phyloP scores from a whole-genome alignment of 2,113 vertebrate genomes.

The Manacus vitellinus region DNA sequence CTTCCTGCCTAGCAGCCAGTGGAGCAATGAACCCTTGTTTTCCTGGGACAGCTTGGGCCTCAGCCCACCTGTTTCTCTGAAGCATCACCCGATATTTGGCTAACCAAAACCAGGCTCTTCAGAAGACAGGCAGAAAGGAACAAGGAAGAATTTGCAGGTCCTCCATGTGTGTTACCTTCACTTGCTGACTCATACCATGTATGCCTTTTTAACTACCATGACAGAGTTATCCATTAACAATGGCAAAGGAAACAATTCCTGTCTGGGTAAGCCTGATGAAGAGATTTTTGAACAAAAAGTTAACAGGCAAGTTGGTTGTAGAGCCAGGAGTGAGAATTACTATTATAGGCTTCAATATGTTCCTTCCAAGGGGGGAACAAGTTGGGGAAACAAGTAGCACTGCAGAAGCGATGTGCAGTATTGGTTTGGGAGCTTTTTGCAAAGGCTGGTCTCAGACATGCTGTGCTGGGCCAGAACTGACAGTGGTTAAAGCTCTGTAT shows the following conservation, averaged over 20 bases:
- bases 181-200: neutral
- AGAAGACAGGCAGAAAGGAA: neutral
- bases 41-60: neutral
- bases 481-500: neutral
- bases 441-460: neutral
- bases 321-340: neutral
- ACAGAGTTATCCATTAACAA: slow-evolving; percentile 11
- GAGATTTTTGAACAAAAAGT: neutral
- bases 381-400: neutral
- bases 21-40: neutral
- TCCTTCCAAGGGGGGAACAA: neutral
- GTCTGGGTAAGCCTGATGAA: neutral
- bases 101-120: neutral
- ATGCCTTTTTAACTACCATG: neutral
- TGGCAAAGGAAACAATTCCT: neutral
- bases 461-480: neutral
- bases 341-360: neutral
- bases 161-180: neutral
- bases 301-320: neutral
- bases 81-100: neutral
- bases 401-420: neutral
- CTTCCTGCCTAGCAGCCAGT: neutral
- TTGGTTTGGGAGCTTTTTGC: neutral
- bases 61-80: neutral
- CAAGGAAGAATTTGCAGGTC: neutral